Base-by-base conservation (phyloP, 2,797 vertebrate genomes). In the Pelochelys cantorii region DNA sequence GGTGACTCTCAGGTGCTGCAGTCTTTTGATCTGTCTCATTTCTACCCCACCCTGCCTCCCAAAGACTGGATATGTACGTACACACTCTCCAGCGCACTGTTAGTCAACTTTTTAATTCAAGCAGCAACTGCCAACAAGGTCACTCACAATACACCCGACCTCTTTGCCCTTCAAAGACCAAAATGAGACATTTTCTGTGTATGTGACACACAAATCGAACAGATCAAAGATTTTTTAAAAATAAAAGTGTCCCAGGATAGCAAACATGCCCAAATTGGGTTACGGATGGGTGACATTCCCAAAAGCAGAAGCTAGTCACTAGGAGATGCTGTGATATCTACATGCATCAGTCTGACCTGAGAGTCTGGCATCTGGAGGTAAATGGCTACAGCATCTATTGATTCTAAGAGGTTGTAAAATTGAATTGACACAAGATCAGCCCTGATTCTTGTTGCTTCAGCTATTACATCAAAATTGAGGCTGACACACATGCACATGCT, bases 401-500 rank as follows among this genome's bases (percentile, higher is more conserved):
- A 42, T 48, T 83, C 56, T 53, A 89, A 80, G 53, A 42, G 54
- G 42, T 3, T 54, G 55, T 15, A 56, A 34, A 13, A 85, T 81
- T 91, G 90, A 87, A 79, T 0, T 54, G 85, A 42, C 62, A 27
- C 13, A 80, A 31, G 34, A 74, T 60, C 77, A 85, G 77, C 80
- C 82, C 81, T 11, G 34, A 57, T 65, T 93, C 86, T 93, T 78
- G 27, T 90, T 85, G 78, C 62, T 56, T 92, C 77, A 74, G 79
- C 80, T 29, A 59, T 52, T 55, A 77, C 56, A 54, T 4, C 77
- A 87, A 90, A 83, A 90, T 12, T 2, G 59, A 93, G 84, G 57
- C 74, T 82, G 79, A 74, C 17, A 65, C 55, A 20, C 17, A 13
- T n/a, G 34, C 84, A 59, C 2, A 57, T 4, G 81, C 0, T 54